Evolutionary conservation across 2,797 vertebrate genomes (phyloP), one percentile per base, ranked within the genome.

Genomic region (Acanthurus tractus): DNA sequence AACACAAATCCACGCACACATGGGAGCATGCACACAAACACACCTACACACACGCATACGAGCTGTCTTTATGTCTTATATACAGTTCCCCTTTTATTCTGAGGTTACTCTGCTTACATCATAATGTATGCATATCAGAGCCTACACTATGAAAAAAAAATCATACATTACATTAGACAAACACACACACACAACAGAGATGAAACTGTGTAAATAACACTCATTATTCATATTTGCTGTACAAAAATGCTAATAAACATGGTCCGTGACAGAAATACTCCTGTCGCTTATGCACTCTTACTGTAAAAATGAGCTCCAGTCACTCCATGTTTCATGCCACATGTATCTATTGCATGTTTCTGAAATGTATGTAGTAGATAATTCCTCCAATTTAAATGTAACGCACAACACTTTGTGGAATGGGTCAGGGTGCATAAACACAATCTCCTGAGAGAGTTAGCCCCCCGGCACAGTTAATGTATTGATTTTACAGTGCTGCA

Each of bases 341-440:
- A 68, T 74, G 63, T 70, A 69, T 82, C 81, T 61, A 23, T 72
- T 66, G 68, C 79, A 78, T 85, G 75, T 78, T 70, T 80, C 82
- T 82, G 64, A 84, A 82, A 85, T 79, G 57, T 71, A 74, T 61
- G 81, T 74, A n/a, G 65, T 15, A 70, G 79, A 92, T 90, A 88
- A 90, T 90, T 91, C 73, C 81, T 76, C 54, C 79, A 81, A 86
- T 92, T 93, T 89, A 89, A 92, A 93, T 87, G 83, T 90, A 87
- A 85, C 74, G 68, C 73, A 63, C 80, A 81, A 70, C 85, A 78
- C 85, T 90, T 86, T 88, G 84, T 74, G 55, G 78, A 85, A 90
- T 70, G 86, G 90, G 92, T 91, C 88, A 90, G 88, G 78, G 88
- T 86, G 88, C 86, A 87, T 84, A 87, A 93, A 93, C 88, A 83